phyloP scores from a whole-genome alignment of 2,888 invertebrate species.

The Morinoia aosen region DNA sequence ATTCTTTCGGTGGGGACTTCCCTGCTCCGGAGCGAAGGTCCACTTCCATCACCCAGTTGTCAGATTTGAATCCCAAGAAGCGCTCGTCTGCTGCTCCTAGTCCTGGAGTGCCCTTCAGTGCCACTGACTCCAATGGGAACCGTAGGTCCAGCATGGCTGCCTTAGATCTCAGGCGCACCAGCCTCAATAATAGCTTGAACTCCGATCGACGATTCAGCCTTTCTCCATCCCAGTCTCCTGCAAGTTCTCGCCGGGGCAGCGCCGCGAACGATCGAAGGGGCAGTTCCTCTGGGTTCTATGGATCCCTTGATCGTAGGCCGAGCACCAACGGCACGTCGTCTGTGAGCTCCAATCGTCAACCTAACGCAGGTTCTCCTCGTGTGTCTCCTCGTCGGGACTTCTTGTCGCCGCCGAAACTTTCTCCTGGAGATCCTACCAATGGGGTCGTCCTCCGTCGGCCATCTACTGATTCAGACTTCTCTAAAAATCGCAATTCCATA shows the following conservation, averaged over 20 bases:
- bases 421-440: background rate
- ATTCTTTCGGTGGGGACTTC: background rate
- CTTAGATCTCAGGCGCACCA: background rate
- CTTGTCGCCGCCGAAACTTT: slow-evolving; percentile 40
- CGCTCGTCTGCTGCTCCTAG: slow-evolving; percentile 4
- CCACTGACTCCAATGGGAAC: background rate
- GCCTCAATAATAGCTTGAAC: slow-evolving; percentile 35
- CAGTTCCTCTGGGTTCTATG: slow-evolving; percentile 38
- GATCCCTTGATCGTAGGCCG: slow-evolving; percentile 34
- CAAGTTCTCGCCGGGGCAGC: slow-evolving; percentile 23
- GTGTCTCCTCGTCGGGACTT: slow-evolving; percentile 8
- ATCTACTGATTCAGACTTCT: slow-evolving; percentile 7
- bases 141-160: slow-evolving; percentile 23
- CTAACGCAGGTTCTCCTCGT: slow-evolving; percentile 16
- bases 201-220: slow-evolving; percentile 29
- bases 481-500: background rate
- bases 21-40: background rate
- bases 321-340: slow-evolving; percentile 47
- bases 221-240: slow-evolving; percentile 25
- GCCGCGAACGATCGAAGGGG: slow-evolving; percentile 37
- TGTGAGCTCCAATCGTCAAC: background rate
- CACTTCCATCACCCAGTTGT: slow-evolving; percentile 37
- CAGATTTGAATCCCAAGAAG: slow-evolving; percentile 40
- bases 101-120: background rate
- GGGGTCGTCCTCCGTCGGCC: slow-evolving; percentile 21